Base-by-base conservation (phyloP, 2,113 vertebrate species). In the Xenopus laevis region DNA sequence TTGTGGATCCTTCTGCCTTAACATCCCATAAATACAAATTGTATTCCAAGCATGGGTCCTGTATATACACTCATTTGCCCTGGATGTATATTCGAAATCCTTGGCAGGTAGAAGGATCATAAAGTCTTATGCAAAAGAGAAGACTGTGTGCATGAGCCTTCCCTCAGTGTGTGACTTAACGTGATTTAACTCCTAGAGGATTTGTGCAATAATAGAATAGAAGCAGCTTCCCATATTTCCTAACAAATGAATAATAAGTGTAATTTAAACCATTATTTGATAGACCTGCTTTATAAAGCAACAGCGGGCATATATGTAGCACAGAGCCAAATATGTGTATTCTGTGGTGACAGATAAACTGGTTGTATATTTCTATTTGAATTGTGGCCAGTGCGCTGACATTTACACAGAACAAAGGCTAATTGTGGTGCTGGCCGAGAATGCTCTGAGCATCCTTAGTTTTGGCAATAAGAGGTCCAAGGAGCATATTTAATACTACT, bases 121-220 rank as follows among this genome's bases (percentile, higher is more conserved):
- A 27, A 40, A 67, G 17, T 33, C 44, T 30, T 21, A 66, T 74
- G 16, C 20, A 60, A 53, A 27, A 0, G n/a, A 40, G 23, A 12
- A 68, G 60, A 60, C 17, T 68, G 47, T 33, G 64, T 75, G 65
- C 65, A 75, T 75, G 73, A 75, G 65, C 57, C 58, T 50, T 57
- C 57, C 18, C 65, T 23, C 65, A 44, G 67, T 59, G 50, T 75
- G 65, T 75, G 73, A 75, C 58, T 62, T 50, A 13, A 47, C 46
- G 10, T 47, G 13, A 13, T 3, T 10, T 61, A 61, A 75, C 58
- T 74, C 65, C 53, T 61, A 69, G 58, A 68, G 73, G 73, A 75
- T 44, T 75, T 67, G 73, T 75, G 73, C 73, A 75, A 75, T 75
- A 75, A 62, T 75, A 75, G 73, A 75, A 62, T 75, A 68, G 65